Conservation (phyloP, 2,888 invertebrate genomes). For the Epirrhoe tristata region DNA sequence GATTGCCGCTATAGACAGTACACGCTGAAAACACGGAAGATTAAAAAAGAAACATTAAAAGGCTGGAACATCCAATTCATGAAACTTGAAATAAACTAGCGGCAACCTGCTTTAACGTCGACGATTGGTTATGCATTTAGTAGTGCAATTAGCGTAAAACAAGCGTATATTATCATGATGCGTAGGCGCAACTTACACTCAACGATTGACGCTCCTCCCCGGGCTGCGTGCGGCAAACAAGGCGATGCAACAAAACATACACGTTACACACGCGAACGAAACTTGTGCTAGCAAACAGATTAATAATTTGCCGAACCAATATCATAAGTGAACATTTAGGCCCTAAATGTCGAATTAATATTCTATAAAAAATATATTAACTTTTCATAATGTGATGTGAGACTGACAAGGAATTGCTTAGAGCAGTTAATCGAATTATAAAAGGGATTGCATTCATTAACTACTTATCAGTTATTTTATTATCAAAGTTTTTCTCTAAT, state of each 20-base stretch:
- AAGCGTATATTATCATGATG: constrained; percentile 37
- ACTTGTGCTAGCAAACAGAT: constrained; percentile 32
- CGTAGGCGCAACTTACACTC: constrained; percentile 87
- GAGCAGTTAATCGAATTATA: too few species aligned
- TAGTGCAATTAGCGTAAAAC: constrained; percentile 38
- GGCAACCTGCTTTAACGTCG: constrained; percentile 7
- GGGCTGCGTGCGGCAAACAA: constrained; percentile 83
- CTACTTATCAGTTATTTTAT: too few species aligned
- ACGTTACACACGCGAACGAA: constrained; percentile 69
- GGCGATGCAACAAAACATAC: constrained; percentile 81
- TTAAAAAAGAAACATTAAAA: not conserved
- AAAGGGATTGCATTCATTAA: not conserved
- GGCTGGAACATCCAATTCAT: not conserved
- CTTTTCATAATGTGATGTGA: not conserved
- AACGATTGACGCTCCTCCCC: constrained; percentile 90
- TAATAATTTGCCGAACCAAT: constrained; percentile 16
- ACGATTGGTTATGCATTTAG: not conserved
- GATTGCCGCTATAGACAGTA: not conserved
- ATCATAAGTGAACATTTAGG: not conserved
- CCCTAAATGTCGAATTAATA: not conserved
- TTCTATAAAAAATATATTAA: too few species aligned
- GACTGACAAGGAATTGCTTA: too few species aligned
- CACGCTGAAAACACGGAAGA: not conserved
- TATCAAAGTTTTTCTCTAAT: too few species aligned
- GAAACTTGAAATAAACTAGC: not conserved